Evolutionary conservation across 2,888 invertebrate species (phyloP).

Genomic region (Drosophila birchii): DNA sequence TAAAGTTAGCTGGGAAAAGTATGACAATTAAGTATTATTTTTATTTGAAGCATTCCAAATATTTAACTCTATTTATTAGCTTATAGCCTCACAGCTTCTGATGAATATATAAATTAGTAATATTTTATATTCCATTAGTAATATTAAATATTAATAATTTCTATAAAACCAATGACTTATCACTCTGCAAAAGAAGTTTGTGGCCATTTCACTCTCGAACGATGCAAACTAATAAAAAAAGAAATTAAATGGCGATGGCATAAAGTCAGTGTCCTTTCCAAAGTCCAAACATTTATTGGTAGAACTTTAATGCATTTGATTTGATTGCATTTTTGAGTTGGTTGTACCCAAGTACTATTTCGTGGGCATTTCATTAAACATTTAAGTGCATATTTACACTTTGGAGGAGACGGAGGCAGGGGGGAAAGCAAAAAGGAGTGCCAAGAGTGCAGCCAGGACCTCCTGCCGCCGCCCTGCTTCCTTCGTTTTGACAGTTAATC

Average conservation of each 20-base stretch:
- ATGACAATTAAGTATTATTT: too few species aligned
- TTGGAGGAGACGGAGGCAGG: conserved; percentile 35
- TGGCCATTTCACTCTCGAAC: not conserved
- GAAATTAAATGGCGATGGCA: not conserved
- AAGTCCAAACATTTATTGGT: not conserved
- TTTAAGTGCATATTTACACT: conserved; percentile 70
- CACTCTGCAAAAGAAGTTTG: not conserved
- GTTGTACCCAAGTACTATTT: conserved; percentile 4
- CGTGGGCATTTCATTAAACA: conserved; percentile 63
- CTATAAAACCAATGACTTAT: not conserved
- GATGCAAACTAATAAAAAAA: not conserved
- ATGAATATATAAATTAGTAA: not conserved
- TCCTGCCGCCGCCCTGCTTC: not conserved
- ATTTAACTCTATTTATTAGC: too few species aligned
- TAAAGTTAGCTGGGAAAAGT: too few species aligned
- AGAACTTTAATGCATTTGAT: conserved; percentile 40
- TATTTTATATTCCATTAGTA: too few species aligned
- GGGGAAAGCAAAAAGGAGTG: not conserved
- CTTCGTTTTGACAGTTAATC: conserved; percentile 39
- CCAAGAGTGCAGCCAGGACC: not conserved
- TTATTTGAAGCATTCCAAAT: too few species aligned
- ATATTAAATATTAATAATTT: too few species aligned
- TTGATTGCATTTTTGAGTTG: conserved; percentile 41
- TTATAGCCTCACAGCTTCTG: not conserved
- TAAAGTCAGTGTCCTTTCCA: not conserved